Conservation (phyloP, 2,113 vertebrate species). For the Eulemur macaco region DNA sequence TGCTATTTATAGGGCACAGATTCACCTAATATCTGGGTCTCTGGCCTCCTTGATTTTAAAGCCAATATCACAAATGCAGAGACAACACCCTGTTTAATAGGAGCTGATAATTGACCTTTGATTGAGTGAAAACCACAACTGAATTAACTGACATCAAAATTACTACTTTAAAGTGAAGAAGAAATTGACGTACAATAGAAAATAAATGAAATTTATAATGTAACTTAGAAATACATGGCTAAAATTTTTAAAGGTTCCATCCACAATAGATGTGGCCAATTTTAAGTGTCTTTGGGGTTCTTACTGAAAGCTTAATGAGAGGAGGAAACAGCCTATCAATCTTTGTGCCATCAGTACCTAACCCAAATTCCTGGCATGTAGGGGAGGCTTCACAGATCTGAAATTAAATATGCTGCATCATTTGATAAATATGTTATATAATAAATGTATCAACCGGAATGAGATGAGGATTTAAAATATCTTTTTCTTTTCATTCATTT, state of each 20-base stretch:
- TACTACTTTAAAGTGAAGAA: slow-evolving; percentile 35
- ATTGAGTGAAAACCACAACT: slow-evolving; percentile 46
- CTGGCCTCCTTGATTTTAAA: slow-evolving; percentile 4
- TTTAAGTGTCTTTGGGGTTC: not conserved
- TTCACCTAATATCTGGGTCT: slow-evolving; percentile 59
- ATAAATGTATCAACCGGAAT: not conserved
- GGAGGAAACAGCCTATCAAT: not conserved
- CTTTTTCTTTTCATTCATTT: not conserved
- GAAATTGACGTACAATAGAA: not conserved
- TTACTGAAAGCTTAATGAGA: not conserved
- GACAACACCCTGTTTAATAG: slow-evolving; percentile 52
- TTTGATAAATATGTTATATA: not conserved
- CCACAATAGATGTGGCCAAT: not conserved
- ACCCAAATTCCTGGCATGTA: not conserved
- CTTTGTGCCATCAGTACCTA: not conserved
- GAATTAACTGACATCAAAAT: slow-evolving; percentile 56
- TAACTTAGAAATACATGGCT: not conserved
- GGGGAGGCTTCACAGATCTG: not conserved
- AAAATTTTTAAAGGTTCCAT: not conserved
- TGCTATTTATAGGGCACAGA: slow-evolving; percentile 65
- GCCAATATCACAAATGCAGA: slow-evolving; percentile 30
- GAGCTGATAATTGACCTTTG: slow-evolving; percentile 59
- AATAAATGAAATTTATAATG: slow-evolving; percentile 5
- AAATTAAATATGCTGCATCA: not conserved
- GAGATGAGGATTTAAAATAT: not conserved